Evolutionary conservation across 2,888 invertebrate genomes (phyloP).

Genomic region (Esperia sulphurella): DNA sequence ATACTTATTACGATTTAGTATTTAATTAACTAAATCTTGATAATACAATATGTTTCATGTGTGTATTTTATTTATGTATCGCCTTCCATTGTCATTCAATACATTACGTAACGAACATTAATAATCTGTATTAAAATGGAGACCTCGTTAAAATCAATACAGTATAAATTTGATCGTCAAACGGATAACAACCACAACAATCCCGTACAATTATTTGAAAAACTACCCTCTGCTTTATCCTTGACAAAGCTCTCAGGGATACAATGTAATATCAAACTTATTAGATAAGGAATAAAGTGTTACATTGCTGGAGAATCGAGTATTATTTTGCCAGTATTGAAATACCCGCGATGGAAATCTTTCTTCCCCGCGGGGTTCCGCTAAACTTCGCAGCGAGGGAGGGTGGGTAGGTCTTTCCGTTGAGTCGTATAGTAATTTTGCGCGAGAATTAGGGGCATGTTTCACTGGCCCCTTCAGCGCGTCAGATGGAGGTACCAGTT

Average conservation of each 20-base stretch:
- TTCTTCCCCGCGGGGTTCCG: not conserved
- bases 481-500: not conserved
- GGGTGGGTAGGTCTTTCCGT: not conserved
- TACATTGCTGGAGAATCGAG: conserved; percentile 22
- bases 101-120: no score
- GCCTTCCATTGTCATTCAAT: no score
- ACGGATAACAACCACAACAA: conserved; percentile 58
- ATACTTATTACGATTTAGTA: no score
- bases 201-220: conserved; percentile 64
- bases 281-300: conserved; percentile 23
- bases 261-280: conserved; percentile 27
- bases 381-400: not conserved
- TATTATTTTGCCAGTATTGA: not conserved
- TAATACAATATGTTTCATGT: no score
- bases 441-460: conserved; percentile 51
- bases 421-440: conserved; percentile 18
- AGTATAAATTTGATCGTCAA: conserved; percentile 39
- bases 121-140: not conserved
- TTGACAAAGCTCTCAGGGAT: conserved; percentile 12
- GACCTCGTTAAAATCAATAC: conserved; percentile 27
- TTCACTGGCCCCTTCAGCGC: conserved; percentile 32
- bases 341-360: not conserved
- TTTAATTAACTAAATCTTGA: no score
- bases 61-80: no score
- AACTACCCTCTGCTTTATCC: conserved; percentile 52